Evolutionary conservation across 2,888 invertebrate genomes (phyloP).

Genomic region (Ptychoptera albimana): DNA sequence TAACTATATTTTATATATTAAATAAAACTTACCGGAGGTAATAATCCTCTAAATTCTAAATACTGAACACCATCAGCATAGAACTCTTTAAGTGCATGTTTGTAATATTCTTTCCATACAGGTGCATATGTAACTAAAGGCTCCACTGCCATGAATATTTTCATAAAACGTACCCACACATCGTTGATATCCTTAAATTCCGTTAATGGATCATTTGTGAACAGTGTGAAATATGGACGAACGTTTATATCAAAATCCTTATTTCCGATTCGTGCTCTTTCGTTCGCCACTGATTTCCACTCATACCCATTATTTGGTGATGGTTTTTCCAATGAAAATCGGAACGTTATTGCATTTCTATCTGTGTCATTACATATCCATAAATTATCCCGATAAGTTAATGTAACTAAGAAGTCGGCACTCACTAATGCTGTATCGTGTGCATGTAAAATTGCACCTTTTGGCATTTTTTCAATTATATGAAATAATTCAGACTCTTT

Average conservation of each 20-base stretch:
- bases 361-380: slow-evolving; percentile 29
- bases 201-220: slow-evolving; percentile 30
- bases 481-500: slow-evolving; percentile 45
- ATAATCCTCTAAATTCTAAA: slow-evolving; percentile 46
- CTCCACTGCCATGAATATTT: slow-evolving; percentile 36
- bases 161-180: slow-evolving; percentile 41
- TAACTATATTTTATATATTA: no score
- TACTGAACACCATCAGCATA: slow-evolving; percentile 53
- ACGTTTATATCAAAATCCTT: slow-evolving; percentile 35
- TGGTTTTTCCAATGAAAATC: slow-evolving; percentile 17
- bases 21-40: slow-evolving; percentile 31
- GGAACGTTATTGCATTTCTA: slow-evolving; percentile 21
- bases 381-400: slow-evolving; percentile 45
- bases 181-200: slow-evolving; percentile 36
- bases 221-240: slow-evolving; percentile 37
- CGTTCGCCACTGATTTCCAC: slow-evolving; percentile 35
- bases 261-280: slow-evolving; percentile 23
- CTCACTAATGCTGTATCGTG: slow-evolving; percentile 50
- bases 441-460: slow-evolving; percentile 54
- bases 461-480: slow-evolving; percentile 52
- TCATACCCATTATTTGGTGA: slow-evolving; percentile 13
- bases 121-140: slow-evolving; percentile 44
- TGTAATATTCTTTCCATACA: slow-evolving; percentile 48
- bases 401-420: slow-evolving; percentile 41
- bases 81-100: slow-evolving; percentile 42